Base-by-base conservation (phyloP, 2,797 vertebrate genomes). In the Spheniscus humboldti region DNA sequence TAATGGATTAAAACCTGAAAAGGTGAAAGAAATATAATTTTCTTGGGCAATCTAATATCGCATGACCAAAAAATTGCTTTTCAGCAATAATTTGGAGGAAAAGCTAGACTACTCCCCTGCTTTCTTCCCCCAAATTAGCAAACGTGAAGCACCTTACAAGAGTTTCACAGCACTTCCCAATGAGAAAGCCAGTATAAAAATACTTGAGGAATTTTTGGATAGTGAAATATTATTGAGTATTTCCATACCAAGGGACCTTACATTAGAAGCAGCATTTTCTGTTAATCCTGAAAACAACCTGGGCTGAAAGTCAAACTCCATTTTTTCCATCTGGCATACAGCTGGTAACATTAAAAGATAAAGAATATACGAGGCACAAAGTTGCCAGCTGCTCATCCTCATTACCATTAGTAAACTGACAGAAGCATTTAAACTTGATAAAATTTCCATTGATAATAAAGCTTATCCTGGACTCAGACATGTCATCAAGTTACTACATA, bases 1-100 rank as follows among this genome's bases (percentile, higher is more conserved):
- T 64, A 78, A 95, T 53, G 83, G 52, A 95, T 55, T 84, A 64
- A 92, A 88, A 94, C 96, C 97, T 97, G 55, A 59, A 91, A 28
- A 37, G 47, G 47, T 20, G 7, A 50, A 88, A 80, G 59, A 97
- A 86, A 55, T 56, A 31, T 7, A 14, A 59, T 50, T 57, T 90
- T 78, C 22, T 39, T 77, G 62, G 24, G n/a, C 18, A 62, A 52
- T 55, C 37, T 43, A 87, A 48, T 80, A 63, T 0, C 55, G 9
- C 25, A 30, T 16, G 10, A 59, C 25, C 41, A 81, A 79, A 87
- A 20, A 28, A 7, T 2, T 41, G 3, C 7, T 77, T 87, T 91
- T 72, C 72, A 80, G 76, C 43, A 69, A 3, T 35, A 45, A n/a
- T 78, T 88, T 53, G 48, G 45, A 64, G 67, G 72, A 74, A 41